phyloP scores from a whole-genome alignment of 2,113 vertebrate genomes.

The Ovis aries region DNA sequence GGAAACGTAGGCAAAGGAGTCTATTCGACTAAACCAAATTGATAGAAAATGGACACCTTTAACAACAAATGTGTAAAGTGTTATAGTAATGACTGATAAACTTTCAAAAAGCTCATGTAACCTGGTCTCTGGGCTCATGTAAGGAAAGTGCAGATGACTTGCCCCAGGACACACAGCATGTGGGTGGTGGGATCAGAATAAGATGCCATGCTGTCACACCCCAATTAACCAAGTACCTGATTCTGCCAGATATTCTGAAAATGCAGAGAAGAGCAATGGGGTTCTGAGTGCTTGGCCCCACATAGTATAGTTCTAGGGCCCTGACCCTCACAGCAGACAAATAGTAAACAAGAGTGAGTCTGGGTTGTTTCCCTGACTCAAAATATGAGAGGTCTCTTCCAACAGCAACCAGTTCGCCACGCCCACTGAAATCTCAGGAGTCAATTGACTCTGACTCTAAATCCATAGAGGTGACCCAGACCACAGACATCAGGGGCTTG shows the following conservation, averaged over 20 bases:
- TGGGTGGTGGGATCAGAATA: not conserved
- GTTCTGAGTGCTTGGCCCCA: not conserved
- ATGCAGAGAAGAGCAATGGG: not conserved
- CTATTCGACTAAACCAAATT: not conserved
- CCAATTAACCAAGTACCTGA: not conserved
- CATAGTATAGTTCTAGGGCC: not conserved
- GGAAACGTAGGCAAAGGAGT: not conserved
- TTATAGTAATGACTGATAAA: not conserved
- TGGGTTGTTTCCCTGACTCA: not conserved
- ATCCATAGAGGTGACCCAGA: not conserved
- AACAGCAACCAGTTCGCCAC: not conserved
- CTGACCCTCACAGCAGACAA: not conserved
- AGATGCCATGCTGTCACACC: fast-evolving
- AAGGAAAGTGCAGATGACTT: not conserved
- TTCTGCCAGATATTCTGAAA: not conserved
- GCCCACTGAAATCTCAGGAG: not conserved
- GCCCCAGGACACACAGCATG: not conserved
- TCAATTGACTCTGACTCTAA: not conserved
- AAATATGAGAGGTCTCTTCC: not conserved
- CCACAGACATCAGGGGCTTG: not conserved
- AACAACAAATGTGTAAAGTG: fast-evolving
- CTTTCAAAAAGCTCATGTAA: not conserved
- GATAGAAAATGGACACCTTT: not conserved
- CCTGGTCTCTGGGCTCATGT: fast-evolving
- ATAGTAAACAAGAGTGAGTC: not conserved